These are phyloP conservation scores for Drosophila sordidula DNA, from an alignment of 2,888 invertebrate genomes.

Conservation along the genomic window DNA sequence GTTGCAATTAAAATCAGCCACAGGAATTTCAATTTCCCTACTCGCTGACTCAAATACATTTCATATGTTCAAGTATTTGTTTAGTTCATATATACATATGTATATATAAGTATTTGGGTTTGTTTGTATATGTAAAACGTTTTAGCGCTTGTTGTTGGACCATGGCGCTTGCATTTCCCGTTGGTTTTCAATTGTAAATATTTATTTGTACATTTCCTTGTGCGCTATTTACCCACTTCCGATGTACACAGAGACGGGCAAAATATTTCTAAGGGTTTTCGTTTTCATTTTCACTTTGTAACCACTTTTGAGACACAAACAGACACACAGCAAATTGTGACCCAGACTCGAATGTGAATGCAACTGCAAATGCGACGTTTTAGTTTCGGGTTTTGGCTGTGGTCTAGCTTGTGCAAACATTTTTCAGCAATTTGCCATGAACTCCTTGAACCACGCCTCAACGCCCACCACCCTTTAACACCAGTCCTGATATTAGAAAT, in stretches of 20 bases:
- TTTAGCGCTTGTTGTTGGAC: constrained; percentile 56
- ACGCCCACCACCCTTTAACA: background rate
- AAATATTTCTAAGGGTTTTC: constrained; percentile 47
- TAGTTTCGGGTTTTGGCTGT: constrained; percentile 46
- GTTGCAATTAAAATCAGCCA: constrained; percentile 34
- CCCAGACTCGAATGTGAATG: constrained; percentile 63
- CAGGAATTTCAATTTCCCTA: constrained; percentile 48
- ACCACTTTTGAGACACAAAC: constrained; percentile 40
- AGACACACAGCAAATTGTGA: constrained; percentile 43
- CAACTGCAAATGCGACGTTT: constrained; percentile 62
- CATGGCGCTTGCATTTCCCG: constrained; percentile 72
- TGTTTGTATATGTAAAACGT: constrained; percentile 47
- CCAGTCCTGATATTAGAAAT: constrained; percentile 6
- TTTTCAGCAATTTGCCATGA: constrained; percentile 61
- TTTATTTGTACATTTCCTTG: constrained; percentile 73
- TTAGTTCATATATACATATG: background rate
- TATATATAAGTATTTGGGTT: background rate
- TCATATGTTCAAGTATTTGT: constrained; percentile 16
- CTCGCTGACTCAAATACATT: background rate
- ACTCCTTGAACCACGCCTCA: constrained; percentile 9
- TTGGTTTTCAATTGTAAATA: constrained; percentile 77
- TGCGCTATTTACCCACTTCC: constrained; percentile 74
- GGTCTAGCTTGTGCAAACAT: constrained; percentile 46
- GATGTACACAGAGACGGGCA: constrained; percentile 29
- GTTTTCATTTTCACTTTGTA: constrained; percentile 72